phyloP scores from a whole-genome alignment of 1,140 invertebrate genomes.

The Homalodisca vitripennis region DNA sequence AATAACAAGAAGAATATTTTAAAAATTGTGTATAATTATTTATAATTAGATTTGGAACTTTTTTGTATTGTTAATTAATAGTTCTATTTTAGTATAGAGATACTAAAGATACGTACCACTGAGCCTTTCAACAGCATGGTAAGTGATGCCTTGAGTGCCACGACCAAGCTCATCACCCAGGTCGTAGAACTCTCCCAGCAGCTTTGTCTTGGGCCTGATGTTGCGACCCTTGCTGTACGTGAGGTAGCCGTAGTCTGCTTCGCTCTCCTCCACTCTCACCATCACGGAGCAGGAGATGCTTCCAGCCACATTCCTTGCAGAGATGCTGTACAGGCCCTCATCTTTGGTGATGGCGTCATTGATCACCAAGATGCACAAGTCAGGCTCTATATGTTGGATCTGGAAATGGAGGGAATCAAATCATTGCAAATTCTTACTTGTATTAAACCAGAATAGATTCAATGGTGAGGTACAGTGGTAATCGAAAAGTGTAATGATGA shows the following conservation, averaged over 20 bases:
- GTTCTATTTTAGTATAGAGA: no score
- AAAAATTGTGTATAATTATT: neutral
- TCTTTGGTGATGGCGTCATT: conserved; percentile 86
- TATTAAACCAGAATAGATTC: no score
- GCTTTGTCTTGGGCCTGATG: conserved; percentile 62
- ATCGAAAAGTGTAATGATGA: no score
- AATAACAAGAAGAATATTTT: neutral
- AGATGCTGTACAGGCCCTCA: conserved; percentile 90
- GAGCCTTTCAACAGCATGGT: conserved; percentile 81
- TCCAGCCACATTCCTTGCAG: conserved; percentile 90
- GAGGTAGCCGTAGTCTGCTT: conserved; percentile 67
- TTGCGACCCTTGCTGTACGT: conserved; percentile 68
- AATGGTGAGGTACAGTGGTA: no score
- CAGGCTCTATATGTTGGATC: conserved; percentile 81
- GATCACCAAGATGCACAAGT: conserved; percentile 79
- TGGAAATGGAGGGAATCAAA: conserved; percentile 48
- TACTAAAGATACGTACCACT: conserved; percentile 55
- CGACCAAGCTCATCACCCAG: conserved; percentile 91
- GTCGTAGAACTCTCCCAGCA: conserved; percentile 84
- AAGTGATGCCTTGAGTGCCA: conserved; percentile 85
- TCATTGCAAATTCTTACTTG: no score
- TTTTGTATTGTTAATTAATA: neutral
- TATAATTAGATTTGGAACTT: neutral
- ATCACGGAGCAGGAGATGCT: conserved; percentile 86
- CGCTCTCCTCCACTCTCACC: conserved; percentile 87